These are phyloP conservation scores for Suncus etruscus DNA, from an alignment of 2,113 vertebrate species.

Conservation along the genomic window DNA sequence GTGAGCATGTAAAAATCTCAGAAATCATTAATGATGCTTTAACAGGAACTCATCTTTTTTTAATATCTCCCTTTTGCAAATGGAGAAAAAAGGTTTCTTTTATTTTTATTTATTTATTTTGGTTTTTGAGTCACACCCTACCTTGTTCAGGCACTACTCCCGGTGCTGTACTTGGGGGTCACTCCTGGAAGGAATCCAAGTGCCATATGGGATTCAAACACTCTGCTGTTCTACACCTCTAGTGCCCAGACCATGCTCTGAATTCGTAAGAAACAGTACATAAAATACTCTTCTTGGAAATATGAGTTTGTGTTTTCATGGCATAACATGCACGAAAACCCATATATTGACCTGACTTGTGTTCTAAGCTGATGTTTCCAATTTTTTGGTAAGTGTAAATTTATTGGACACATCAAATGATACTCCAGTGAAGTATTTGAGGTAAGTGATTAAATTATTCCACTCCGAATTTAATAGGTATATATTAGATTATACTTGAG, in stretches of 20 bases:
- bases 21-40: constrained; percentile 52
- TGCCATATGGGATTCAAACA: no score
- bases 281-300: not conserved
- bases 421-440: not conserved
- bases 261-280: constrained; percentile 1
- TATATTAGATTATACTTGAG: not conserved
- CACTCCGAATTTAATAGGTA: constrained; percentile 19
- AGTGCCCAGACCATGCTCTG: not conserved
- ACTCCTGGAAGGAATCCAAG: no score
- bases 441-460: constrained; percentile 4
- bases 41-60: not conserved
- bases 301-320: not conserved
- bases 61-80: constrained; percentile 9
- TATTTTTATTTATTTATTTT: no score
- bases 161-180: no score
- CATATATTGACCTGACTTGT: not conserved
- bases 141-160: no score
- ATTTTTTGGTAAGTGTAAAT: constrained; percentile 37
- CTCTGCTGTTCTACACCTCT: no score
- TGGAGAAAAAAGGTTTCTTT: not conserved
- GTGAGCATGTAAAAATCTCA: not conserved
- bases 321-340: not conserved
- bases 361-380: constrained; percentile 7
- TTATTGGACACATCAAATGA: not conserved
- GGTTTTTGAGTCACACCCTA: no score